A percentile compares a stretch with the other conserved stretches of the same genome.
phyloP scores from a whole-genome alignment of 2,113 vertebrate species.

The Chaetorhynchus papuensis region DNA sequence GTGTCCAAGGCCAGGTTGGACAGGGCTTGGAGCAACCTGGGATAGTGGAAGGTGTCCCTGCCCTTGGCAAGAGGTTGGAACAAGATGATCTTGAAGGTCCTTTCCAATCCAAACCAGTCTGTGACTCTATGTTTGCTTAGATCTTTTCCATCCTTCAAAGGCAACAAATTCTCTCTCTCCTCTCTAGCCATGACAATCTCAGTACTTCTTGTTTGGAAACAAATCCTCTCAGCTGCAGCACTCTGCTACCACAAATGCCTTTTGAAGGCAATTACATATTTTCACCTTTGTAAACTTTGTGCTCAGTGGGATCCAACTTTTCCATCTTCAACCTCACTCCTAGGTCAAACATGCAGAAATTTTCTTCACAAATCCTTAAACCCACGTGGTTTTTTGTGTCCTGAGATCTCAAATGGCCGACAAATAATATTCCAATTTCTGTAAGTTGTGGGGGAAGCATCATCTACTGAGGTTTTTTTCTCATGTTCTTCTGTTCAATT shows the following conservation, averaged over 20 bases:
- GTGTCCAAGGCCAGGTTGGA: background rate
- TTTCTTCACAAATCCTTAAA: background rate
- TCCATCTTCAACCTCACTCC: background rate
- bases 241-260: accelerated
- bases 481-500: background rate
- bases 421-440: background rate
- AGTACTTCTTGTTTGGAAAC: background rate
- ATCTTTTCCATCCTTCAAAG: background rate
- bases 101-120: background rate
- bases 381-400: accelerated
- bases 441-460: background rate
- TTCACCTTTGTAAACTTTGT: background rate
- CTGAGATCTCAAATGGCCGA: background rate
- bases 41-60: background rate
- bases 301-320: background rate
- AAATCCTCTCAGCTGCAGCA: background rate
- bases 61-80: background rate
- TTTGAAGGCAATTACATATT: background rate
- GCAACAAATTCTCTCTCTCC: background rate
- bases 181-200: background rate
- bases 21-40: background rate
- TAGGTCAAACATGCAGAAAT: background rate
- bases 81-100: background rate
- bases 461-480: accelerated
- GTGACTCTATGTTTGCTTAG: background rate